phyloP scores from a whole-genome alignment of 2,797 vertebrate species.

The Pachyuromys duprasi region DNA sequence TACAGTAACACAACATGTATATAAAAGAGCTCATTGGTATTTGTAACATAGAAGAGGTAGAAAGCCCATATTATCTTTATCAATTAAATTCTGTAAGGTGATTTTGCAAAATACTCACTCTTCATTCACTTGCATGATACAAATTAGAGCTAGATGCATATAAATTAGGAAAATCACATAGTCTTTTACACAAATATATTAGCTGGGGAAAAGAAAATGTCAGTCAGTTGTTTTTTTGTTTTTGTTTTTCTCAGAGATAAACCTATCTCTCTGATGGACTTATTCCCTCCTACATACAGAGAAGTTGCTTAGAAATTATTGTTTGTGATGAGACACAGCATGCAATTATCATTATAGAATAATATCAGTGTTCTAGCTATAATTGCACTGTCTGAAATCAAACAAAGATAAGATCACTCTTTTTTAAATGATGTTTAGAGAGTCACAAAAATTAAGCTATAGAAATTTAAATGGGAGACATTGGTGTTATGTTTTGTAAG shows the following conservation, averaged over 20 bases:
- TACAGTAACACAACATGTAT: not conserved
- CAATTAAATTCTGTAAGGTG: not conserved
- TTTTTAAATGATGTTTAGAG: slow-evolving; percentile 62
- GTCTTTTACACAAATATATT: not conserved
- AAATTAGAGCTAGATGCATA: not conserved
- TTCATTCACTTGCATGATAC: not conserved
- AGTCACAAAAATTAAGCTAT: slow-evolving; percentile 52
- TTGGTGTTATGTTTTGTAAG: slow-evolving; percentile 63
- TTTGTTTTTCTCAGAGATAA: slow-evolving; percentile 45
- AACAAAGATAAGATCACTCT: slow-evolving; percentile 5
- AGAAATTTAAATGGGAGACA: slow-evolving; percentile 50
- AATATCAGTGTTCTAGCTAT: slow-evolving; percentile 59
- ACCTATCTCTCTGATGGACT: slow-evolving; percentile 25
- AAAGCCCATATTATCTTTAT: not conserved
- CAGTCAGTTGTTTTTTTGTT: not conserved
- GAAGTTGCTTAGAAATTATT: slow-evolving; percentile 69
- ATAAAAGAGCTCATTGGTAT: not conserved
- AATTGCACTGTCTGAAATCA: slow-evolving; percentile 72
- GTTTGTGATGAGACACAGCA: not conserved
- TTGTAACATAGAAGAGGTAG: not conserved
- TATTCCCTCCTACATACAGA: not conserved
- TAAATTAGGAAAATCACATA: slow-evolving; percentile 6
- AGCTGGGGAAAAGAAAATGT: not conserved
- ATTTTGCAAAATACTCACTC: not conserved
- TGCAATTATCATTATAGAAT: not conserved